These are phyloP conservation scores for Ruditapes philippinarum DNA, from an alignment of 1,140 invertebrate genomes.

Conservation along the genomic window DNA sequence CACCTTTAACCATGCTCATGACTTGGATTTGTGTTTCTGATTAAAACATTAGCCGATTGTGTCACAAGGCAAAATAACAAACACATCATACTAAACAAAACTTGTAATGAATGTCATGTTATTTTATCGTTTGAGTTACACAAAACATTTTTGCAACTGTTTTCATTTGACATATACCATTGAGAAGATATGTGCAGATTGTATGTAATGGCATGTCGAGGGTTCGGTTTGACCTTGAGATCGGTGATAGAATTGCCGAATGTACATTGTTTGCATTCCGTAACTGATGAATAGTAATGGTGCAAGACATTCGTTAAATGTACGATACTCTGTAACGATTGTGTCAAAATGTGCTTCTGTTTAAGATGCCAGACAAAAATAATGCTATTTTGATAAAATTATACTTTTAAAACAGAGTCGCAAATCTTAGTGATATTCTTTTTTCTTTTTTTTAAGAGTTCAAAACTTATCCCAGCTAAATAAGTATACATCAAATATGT, in stretches of 20 bases:
- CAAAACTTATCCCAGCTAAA: too few relatives aligned
- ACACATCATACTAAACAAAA: background rate
- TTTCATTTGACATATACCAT: constrained; percentile 3
- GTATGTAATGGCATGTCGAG: background rate
- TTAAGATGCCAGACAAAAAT: too few relatives aligned
- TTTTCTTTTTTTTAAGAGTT: too few relatives aligned
- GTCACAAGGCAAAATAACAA: constrained; percentile 19
- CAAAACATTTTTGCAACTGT: background rate
- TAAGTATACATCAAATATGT: too few relatives aligned
- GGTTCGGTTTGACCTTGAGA: background rate
- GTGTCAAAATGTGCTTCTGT: too few relatives aligned
- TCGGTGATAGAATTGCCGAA: background rate
- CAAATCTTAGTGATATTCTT: too few relatives aligned
- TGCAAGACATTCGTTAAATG: background rate
- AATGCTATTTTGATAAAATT: too few relatives aligned
- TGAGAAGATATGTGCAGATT: background rate
- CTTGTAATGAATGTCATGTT: constrained; percentile 36
- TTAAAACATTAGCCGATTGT: constrained; percentile 24
- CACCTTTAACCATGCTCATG: background rate
- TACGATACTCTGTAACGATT: background rate
- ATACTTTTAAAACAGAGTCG: too few relatives aligned
- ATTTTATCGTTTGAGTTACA: constrained; percentile 11
- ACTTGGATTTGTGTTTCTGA: constrained; percentile 13
- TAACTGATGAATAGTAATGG: background rate
- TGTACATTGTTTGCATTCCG: background rate